These are phyloP conservation scores for Eumaeus atala DNA, from an alignment of 1,140 invertebrate genomes.

Conservation along the genomic window DNA sequence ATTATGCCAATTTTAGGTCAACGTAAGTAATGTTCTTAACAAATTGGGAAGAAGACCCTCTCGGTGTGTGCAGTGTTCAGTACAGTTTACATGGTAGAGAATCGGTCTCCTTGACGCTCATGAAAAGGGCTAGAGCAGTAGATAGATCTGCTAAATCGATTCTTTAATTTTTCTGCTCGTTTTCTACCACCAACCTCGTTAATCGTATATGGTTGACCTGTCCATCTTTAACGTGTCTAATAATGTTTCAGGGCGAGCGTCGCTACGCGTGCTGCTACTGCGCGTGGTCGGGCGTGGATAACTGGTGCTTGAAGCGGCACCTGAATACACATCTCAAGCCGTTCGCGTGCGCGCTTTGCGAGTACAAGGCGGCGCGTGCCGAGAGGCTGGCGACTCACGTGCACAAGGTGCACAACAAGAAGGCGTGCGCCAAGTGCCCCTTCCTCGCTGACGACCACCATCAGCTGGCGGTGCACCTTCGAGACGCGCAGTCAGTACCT, in stretches of 20 bases:
- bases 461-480: slow-evolving; percentile 84
- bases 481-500: slow-evolving; percentile 66
- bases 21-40: too few species aligned
- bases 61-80: too few species aligned
- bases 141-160: too few species aligned
- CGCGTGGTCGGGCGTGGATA: slow-evolving; percentile 93
- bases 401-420: slow-evolving; percentile 91
- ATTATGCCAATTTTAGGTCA: too few species aligned
- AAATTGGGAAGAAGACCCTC: too few species aligned
- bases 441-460: slow-evolving; percentile 87
- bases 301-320: slow-evolving; percentile 93
- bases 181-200: too few species aligned
- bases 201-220: too few species aligned
- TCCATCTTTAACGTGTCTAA: too few species aligned
- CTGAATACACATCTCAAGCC: slow-evolving; percentile 94
- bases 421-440: slow-evolving; percentile 89
- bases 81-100: too few species aligned
- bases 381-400: slow-evolving; percentile 91
- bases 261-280: slow-evolving; percentile 90
- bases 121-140: too few species aligned
- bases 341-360: slow-evolving; percentile 90
- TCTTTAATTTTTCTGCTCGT: too few species aligned
- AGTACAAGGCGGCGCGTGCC: slow-evolving; percentile 92
- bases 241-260: slow-evolving; percentile 72
- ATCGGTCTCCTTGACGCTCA: too few species aligned